Conservation (phyloP, 1,140 invertebrate genomes). For the Polypedilum pembai region DNA sequence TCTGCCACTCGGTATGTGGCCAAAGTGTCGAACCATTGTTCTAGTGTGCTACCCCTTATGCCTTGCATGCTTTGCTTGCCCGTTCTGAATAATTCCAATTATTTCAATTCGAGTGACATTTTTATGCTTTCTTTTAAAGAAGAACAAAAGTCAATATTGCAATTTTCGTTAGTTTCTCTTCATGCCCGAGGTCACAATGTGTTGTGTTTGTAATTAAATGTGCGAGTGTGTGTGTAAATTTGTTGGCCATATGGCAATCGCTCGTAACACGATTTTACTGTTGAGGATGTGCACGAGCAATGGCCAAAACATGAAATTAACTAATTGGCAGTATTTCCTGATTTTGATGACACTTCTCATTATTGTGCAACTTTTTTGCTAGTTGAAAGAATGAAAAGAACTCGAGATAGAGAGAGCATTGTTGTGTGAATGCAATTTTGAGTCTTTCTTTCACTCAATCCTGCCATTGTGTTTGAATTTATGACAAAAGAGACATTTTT, state of each 20-base stretch:
- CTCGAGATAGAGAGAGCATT: neutral
- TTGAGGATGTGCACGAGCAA: neutral
- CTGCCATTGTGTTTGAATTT: neutral
- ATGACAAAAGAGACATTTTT: neutral
- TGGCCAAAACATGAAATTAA: neutral
- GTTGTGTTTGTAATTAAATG: constrained; percentile 1
- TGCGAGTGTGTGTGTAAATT: neutral
- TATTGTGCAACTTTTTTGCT: constrained; percentile 9
- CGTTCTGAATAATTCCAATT: constrained; percentile 28
- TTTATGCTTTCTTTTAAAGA: neutral
- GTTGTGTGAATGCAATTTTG: neutral
- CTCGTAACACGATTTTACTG: neutral
- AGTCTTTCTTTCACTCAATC: neutral
- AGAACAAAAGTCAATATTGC: too few relatives aligned
- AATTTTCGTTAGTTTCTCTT: too few relatives aligned
- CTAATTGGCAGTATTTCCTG: constrained; percentile 9
- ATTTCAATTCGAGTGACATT: constrained; percentile 21
- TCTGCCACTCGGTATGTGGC: constrained; percentile 23
- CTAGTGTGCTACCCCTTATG: neutral
- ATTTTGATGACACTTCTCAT: constrained; percentile 6
- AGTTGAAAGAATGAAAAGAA: neutral
- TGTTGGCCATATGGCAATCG: constrained; percentile 1
- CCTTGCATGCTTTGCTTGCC: neutral
- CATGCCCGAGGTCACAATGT: neutral
- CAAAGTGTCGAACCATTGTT: constrained; percentile 25